These are phyloP conservation scores for Typhlomys cinereus DNA, from an alignment of 2,113 vertebrate genomes.

Conservation along the genomic window DNA sequence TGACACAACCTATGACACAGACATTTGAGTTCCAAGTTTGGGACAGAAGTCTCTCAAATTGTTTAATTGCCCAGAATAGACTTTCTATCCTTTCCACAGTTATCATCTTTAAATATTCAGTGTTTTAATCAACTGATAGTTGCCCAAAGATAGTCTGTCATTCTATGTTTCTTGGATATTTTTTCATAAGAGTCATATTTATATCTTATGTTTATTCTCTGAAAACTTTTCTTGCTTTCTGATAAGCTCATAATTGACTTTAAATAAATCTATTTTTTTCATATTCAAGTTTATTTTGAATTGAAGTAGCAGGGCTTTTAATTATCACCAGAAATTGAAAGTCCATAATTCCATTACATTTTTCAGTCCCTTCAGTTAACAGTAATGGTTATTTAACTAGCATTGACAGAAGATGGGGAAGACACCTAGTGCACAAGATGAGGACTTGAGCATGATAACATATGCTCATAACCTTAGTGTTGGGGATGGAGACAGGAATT, in stretches of 20 bases:
- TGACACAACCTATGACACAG: too few species aligned
- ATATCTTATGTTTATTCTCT: background rate
- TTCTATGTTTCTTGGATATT: background rate
- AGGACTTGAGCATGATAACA: too few species aligned
- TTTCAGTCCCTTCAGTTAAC: background rate
- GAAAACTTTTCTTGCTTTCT: conserved; percentile 1
- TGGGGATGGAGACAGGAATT: too few species aligned
- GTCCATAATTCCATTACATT: background rate
- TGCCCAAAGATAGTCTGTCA: background rate
- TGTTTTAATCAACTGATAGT: background rate
- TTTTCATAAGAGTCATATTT: background rate
- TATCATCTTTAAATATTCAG: background rate
- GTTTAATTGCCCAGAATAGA: background rate
- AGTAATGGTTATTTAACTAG: background rate
- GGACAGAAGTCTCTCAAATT: background rate
- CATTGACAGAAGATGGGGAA: too few species aligned
- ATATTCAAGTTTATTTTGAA: conserved; percentile 15
- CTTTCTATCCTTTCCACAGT: background rate
- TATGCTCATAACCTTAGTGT: too few species aligned
- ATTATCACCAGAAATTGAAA: background rate
- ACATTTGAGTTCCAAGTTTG: background rate
- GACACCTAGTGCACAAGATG: too few species aligned
- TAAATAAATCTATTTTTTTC: background rate
- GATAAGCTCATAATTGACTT: background rate
- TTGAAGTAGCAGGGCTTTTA: background rate